Evolutionary conservation across 2,113 vertebrate genomes (phyloP).

Genomic region (Leptobrachium ailaonicum): DNA sequence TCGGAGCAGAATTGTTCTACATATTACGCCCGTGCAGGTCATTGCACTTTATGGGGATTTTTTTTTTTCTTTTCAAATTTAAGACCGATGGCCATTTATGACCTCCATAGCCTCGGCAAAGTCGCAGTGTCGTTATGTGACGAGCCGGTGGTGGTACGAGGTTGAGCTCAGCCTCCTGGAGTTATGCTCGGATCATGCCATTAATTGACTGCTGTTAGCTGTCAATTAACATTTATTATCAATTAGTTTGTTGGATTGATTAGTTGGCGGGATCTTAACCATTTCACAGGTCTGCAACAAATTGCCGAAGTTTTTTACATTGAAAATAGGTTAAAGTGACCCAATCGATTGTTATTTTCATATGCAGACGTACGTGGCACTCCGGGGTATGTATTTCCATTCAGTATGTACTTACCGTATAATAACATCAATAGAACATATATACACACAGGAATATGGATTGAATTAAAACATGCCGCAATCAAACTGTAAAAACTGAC

Average conservation of each 20-base stretch:
- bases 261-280: conserved; percentile 76
- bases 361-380: too few relatives aligned
- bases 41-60: conserved; percentile 31
- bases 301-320: too few relatives aligned
- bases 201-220: conserved; percentile 85
- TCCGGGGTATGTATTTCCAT: too few relatives aligned
- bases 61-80: conserved; percentile 57
- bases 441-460: too few relatives aligned
- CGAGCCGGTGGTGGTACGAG: conserved; percentile 76
- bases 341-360: too few relatives aligned
- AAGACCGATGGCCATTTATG: conserved; percentile 63
- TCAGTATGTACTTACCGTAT: too few relatives aligned
- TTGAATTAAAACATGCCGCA: too few relatives aligned
- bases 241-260: conserved; percentile 83
- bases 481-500: too few relatives aligned
- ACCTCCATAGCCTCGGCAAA: conserved; percentile 75
- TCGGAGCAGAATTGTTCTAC: conserved; percentile 13
- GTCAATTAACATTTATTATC: conserved; percentile 86
- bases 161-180: conserved; percentile 78
- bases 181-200: conserved; percentile 72
- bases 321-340: too few relatives aligned
- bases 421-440: too few relatives aligned
- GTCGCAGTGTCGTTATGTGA: conserved; percentile 76
- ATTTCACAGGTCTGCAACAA: too few relatives aligned
- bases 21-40: conserved; percentile 27